Percentiles rank a stretch among this genome's conserved stretches.
Conservation (phyloP, 1,140 invertebrate genomes). For the Papilio helenus region DNA sequence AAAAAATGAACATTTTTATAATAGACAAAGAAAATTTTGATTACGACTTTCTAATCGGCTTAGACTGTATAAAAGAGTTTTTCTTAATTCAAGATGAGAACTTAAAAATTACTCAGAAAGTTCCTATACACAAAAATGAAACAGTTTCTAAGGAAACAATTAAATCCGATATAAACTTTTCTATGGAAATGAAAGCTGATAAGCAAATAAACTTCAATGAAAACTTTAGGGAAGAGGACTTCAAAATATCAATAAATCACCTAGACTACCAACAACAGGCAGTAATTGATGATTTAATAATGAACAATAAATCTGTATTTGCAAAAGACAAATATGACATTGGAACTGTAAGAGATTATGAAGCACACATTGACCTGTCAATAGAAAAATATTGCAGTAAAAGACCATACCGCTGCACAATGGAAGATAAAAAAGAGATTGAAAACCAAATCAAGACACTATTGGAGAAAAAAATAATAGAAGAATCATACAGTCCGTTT, state of each 20-base stretch:
- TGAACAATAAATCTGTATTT: constrained; percentile 34
- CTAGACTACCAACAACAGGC: constrained; percentile 38
- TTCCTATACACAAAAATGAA: constrained; percentile 36
- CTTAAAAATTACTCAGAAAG: constrained; percentile 45
- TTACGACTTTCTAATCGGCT: constrained; percentile 49
- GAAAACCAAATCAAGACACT: constrained; percentile 24
- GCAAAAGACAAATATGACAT: constrained; percentile 27
- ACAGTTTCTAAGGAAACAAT: constrained; percentile 9
- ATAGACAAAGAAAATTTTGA: constrained; percentile 45
- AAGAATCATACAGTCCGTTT: constrained; percentile 10
- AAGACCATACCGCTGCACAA: constrained; percentile 28
- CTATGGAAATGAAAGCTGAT: too few relatives aligned
- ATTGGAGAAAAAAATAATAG: constrained; percentile 29
- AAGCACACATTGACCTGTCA: constrained; percentile 35
- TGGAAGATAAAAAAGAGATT: constrained; percentile 36
- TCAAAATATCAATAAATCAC: constrained; percentile 40
- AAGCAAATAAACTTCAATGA: constrained; percentile 40
- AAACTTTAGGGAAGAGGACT: constrained; percentile 30
- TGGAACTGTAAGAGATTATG: constrained; percentile 34
- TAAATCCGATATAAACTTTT: constrained; percentile 2
- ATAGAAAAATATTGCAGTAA: constrained; percentile 35
- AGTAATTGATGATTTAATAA: constrained; percentile 40
- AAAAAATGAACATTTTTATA: constrained; percentile 46
- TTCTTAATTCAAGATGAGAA: constrained; percentile 45
- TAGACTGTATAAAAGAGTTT: constrained; percentile 46